Evolutionary conservation across 2,888 invertebrate genomes (phyloP), one percentile per base, ranked within the genome.

Genomic region (Hypsopygia costalis): DNA sequence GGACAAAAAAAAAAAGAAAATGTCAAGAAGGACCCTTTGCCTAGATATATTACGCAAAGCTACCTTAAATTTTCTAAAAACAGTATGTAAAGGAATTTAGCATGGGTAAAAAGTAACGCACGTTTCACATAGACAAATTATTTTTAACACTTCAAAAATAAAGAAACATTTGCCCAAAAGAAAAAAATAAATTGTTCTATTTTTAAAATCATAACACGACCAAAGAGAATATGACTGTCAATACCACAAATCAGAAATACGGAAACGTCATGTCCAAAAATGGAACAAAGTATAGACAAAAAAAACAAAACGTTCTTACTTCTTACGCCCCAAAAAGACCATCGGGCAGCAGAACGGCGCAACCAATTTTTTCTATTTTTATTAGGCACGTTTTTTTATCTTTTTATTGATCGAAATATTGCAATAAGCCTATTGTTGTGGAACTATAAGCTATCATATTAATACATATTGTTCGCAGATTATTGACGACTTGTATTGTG

Each of bases 391-490:
- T 39, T 39, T 39, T 27, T 39, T 20, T 10, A 16, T 6, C 6
- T 31, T 9, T n/a, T n/a, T n/a, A n/a, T n/a, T n/a, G n/a, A n/a
- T 30, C 11, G 12, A 31, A 28, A 6, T 33, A 33, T 28, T 33
- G 27, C 27, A 25, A 22, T 11, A 11, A 9, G 3, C 16, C 33
- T 32, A 38, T 38, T 32, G 32, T 38, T 21, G 11, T 12, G 12
- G n/a, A 31, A 22, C 38, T 31, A 39, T 33, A 11, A 28, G 33
- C 33, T 39, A 33, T 39, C 39, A 34, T 33, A 39, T 38, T 38
- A 10, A 32, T 8, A 21, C 21, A 3, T 33, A 39, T 39, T 39
- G 39, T 39, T 9, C 31, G 11, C 7, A 10, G 12, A 31, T 31
- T 31, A 31, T 30, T 30, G 29, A 30, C 29, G 9, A 30, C 11